Evolutionary conservation across 1,140 invertebrate species (phyloP), one percentile per base, ranked within the genome.

Genomic region (Macrobrachium nipponense): DNA sequence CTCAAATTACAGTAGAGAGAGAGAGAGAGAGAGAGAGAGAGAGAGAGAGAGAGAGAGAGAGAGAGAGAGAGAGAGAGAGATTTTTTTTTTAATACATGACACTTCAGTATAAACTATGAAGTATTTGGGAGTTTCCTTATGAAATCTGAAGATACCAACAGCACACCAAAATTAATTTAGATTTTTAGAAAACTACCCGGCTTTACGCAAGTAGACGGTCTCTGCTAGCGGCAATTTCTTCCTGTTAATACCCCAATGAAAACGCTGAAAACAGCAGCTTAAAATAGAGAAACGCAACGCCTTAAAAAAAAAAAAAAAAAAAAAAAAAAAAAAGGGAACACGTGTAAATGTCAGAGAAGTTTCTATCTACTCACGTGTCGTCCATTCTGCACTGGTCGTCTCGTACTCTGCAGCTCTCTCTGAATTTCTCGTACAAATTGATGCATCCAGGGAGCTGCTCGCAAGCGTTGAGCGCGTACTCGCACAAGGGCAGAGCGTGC

Each of bases 331-430:
- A 36, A 36, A 4, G 27, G 27, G 27, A 36, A 36, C 27, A 36
- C 27, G 4, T 36, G 27, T 36, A 36, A 36, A 36, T 36, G 51
- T 8, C 8, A 7, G 51, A 7, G 0, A 51, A 8, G 12, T 10
- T 51, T 10, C 8, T 8, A 0, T 51, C 5, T 79, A 90, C 93
- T 94, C 91, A 97, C 96, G 95, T 94, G 92, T 95, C 95, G 86
- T 96, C 95, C 95, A 96, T 96, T 89, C 94, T 94, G 91, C 96
- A 97, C 91, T 95, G 95, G 90, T 95, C 95, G 87, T 97, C 95
- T 86, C 95, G 92, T 76, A 95, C 94, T 91, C 96, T 96, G 92
- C 96, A 97, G 89, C 95, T 94, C 75, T 93, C 93, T 91, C 96
- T 96, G 92, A 97, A 97, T 89, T 96, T 94, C 87, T 96, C 95